Evolutionary conservation across 2,113 vertebrate genomes (phyloP), one percentile per base, ranked within the genome.

Genomic region (Acanthisitta chloris): DNA sequence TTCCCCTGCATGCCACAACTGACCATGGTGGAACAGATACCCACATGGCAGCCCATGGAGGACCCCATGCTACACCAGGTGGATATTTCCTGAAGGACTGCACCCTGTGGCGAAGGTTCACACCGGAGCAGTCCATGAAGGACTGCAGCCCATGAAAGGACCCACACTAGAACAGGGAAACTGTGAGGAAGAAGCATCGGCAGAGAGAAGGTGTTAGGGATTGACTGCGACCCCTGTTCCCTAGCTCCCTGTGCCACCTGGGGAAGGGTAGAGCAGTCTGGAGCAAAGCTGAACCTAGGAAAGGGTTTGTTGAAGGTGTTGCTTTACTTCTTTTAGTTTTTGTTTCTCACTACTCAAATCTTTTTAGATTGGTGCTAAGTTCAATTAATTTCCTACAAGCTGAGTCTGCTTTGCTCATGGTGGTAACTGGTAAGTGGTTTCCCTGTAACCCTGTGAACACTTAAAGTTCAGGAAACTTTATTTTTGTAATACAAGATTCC

Each of bases 201-300:
- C 64, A 78, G 33, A 48, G 61, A 77, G 13, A 40, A 65, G 18
- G 10, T 54, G 6, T 55, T 34, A 38, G 0, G 13, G 40, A 28
- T 13, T 67, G 43, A 82, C 57, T 4, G 0, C 14, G 26, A 62
- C 1, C 4, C 18, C 17, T 13, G 12, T 29, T 51, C 3, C 21
- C 43, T 16, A 80, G 1, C 3, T 9, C 4, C 6, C 29, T 38
- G 29, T 1, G 12, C 17, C 3, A 8, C 67, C 0, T 8, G 2
- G 31, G 45, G 16, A 90, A 46, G 6, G 23, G 13, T 1, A 48
- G 23, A 83, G 43, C 38, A 40, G 36, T 17, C 19, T 40, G 61
- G 5, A 73, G 62, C n/a, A 69, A 80, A 77, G 54, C 4, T 55
- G 31, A 77, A 23, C 19, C 45, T 70, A 31, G 33, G 33, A 61